Percentiles rank a stretch among this genome's conserved stretches.
Conservation (phyloP, 2,797 vertebrate genomes). For the Emys orbicularis region DNA sequence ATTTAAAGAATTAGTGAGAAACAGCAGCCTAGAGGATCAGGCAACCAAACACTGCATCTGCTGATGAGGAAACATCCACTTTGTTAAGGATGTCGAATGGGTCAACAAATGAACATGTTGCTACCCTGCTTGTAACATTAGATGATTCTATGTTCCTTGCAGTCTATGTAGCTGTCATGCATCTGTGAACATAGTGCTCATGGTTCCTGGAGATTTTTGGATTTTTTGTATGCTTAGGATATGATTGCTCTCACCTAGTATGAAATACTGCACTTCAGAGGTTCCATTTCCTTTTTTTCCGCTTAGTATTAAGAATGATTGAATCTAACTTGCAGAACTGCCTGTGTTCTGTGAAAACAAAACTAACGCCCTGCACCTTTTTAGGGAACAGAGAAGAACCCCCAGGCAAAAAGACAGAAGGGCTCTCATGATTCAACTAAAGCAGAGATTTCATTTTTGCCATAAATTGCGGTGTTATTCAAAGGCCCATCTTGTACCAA, state of each 20-base stretch:
- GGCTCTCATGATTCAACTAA: neutral
- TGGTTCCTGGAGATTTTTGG: neutral
- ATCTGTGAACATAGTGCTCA: neutral
- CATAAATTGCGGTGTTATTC: neutral
- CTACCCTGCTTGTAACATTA: neutral
- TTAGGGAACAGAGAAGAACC: neutral
- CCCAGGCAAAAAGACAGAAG: neutral
- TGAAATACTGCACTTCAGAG: neutral
- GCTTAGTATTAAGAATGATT: neutral
- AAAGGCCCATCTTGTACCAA: neutral
- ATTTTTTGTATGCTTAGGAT: neutral
- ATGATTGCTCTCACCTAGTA: neutral
- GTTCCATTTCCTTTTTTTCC: neutral
- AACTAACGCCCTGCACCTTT: neutral
- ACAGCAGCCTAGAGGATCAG: constrained; percentile 15
- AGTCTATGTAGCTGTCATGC: neutral
- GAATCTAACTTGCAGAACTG: neutral
- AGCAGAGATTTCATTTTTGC: neutral
- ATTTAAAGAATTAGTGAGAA: constrained; percentile 41
- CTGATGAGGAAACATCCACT: constrained; percentile 55
- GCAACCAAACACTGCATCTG: neutral
- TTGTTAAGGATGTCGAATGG: neutral
- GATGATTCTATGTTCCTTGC: neutral
- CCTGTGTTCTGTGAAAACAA: neutral
- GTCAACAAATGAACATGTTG: neutral